Base-by-base conservation (phyloP, 2,113 vertebrate genomes). In the Sinocyclocheilus rhinocerous region DNA sequence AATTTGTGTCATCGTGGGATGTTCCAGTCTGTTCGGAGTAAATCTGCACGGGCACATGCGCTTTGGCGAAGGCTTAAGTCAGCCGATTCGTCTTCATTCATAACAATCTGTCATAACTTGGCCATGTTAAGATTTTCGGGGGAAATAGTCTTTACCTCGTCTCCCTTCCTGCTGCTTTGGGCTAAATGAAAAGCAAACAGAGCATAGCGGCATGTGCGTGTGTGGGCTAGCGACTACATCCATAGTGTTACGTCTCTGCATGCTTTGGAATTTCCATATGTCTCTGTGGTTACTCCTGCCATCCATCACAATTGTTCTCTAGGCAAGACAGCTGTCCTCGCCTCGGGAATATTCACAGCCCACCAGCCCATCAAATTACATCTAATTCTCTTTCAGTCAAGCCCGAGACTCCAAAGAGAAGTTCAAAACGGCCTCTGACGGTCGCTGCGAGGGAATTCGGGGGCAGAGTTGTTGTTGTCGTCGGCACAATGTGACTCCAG, bases 341-440 rank as follows among this genome's bases (percentile, higher is more conserved):
- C 90, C 90, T 83, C 84, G 91, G 90, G 91, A 85, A 94, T 92
- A 94, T 93, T 94, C 94, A 94, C 92, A 94, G 93, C 93, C 93
- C 93, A 94, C 89, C 93, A 94, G 93, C 92, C 92, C 93, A 93
- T 95, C 94, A 94, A 94, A 95, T 92, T 94, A 91, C 89, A 94
- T 91, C 91, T 92, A 93, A 92, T 94, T 91, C 91, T 90, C 92
- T 89, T 90, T 90, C 88, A 93, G 90, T 93, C 90, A 91, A 91
- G 87, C 91, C 88, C 50, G 70, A 50, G 80, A 87, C 85, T 57
- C 50, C 80, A 72, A 80, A 85, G 65, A 59, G 48, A 61, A 81
- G 13, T 36, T 50, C 65, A 73, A 85, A 82, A 61, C 22, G 67
- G 75, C 77, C 79, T 57, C 70, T 81, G 80, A 65, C 76, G 57